phyloP scores from a whole-genome alignment of 1,140 invertebrate species.

The Drosophila miranda region DNA sequence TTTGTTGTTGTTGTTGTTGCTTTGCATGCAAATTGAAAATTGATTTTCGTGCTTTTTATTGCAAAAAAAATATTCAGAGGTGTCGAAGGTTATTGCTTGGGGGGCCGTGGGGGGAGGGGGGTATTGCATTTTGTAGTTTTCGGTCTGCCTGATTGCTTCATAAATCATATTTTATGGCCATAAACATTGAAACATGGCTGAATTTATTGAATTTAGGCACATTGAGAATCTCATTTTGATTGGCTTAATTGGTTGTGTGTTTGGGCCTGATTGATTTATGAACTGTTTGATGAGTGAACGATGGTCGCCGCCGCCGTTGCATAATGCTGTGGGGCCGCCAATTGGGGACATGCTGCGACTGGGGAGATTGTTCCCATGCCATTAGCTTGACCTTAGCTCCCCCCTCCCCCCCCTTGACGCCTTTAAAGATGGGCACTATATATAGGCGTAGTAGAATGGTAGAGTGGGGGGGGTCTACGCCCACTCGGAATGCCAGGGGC shows the following conservation, averaged over 20 bases:
- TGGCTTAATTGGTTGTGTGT: conserved; percentile 53
- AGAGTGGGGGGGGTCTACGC: conserved; percentile 35
- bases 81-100: conserved; percentile 58
- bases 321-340: conserved; percentile 39
- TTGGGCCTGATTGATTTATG: conserved; percentile 61
- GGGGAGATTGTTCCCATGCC: conserved; percentile 23
- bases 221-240: conserved; percentile 46
- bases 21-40: conserved; percentile 73
- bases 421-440: conserved; percentile 34
- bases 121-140: conserved; percentile 16
- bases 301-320: conserved; percentile 35
- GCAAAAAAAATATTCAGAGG: conserved; percentile 47
- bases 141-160: conserved; percentile 29
- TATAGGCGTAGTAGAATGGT: neutral
- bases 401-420: conserved; percentile 3
- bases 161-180: conserved; percentile 60
- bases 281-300: conserved; percentile 33
- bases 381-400: conserved; percentile 4
- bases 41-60: conserved; percentile 62
- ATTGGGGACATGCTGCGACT: conserved; percentile 36
- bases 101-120: too few species aligned
- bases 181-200: conserved; percentile 22
- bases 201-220: conserved; percentile 36
- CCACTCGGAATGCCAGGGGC: conserved; percentile 48
- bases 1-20: neutral